These are phyloP conservation scores for Galendromus occidentalis DNA, from an alignment of 1,140 invertebrate species.

Conservation along the genomic window DNA sequence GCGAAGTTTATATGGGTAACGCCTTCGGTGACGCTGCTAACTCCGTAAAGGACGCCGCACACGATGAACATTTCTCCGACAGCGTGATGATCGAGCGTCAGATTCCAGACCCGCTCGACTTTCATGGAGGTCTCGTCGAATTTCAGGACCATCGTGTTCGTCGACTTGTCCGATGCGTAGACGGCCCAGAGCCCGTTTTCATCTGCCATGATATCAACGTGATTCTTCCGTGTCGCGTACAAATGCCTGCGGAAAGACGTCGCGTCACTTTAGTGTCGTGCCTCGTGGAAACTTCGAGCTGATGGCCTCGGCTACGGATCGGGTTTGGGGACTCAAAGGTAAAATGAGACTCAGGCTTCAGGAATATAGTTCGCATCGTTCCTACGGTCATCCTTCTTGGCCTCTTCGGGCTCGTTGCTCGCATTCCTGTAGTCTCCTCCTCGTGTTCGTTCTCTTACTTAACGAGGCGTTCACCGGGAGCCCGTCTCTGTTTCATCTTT, in stretches of 20 bases:
- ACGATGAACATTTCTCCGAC: conserved; percentile 84
- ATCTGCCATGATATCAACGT: conserved; percentile 75
- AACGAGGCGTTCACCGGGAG: too few relatives aligned
- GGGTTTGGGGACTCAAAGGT: too few relatives aligned
- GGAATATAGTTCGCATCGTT: too few relatives aligned
- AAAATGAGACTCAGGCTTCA: too few relatives aligned
- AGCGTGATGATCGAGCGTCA: conserved; percentile 56
- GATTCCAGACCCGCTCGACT: conserved; percentile 60
- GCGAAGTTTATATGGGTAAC: conserved; percentile 66
- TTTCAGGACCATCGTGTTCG: conserved; percentile 71
- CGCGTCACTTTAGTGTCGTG: too few relatives aligned
- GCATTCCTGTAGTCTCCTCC: too few relatives aligned
- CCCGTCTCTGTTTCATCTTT: too few relatives aligned
- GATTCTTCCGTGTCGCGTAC: conserved; percentile 42
- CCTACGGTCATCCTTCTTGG: too few relatives aligned
- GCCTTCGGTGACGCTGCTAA: conserved; percentile 57
- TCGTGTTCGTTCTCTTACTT: too few relatives aligned
- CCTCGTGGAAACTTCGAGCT: too few relatives aligned
- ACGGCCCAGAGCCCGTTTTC: conserved; percentile 52
- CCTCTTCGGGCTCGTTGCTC: too few relatives aligned
- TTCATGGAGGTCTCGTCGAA: conserved; percentile 34
- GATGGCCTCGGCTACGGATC: too few relatives aligned
- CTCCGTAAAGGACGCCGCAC: conserved; percentile 75
- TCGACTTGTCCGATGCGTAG: conserved; percentile 47
- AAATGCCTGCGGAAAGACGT: conserved; percentile 25